These are phyloP conservation scores for Drosophila tristis DNA, from an alignment of 1,140 invertebrate species.

Conservation along the genomic window DNA sequence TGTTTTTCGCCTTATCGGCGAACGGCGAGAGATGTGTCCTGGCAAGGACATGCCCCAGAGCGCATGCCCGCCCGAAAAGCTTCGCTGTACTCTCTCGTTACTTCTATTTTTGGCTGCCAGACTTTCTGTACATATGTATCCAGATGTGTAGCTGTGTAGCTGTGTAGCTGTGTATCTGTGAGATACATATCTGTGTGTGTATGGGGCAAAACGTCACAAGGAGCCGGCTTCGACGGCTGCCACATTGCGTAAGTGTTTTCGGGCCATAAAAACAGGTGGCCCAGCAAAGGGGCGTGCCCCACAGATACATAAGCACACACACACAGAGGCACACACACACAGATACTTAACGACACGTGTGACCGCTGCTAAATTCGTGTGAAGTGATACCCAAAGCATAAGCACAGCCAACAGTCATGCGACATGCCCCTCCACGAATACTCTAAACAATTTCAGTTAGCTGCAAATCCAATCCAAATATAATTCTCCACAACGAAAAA, in stretches of 20 bases:
- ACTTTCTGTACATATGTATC: constrained; percentile 19
- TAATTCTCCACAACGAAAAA: too few relatives aligned
- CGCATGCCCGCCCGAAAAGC: constrained; percentile 49
- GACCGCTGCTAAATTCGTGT: background rate
- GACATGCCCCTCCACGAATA: too few relatives aligned
- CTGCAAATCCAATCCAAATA: too few relatives aligned
- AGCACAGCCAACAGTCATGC: too few relatives aligned
- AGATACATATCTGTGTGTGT: constrained; percentile 6
- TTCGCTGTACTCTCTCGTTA: constrained; percentile 21
- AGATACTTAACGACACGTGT: constrained; percentile 31
- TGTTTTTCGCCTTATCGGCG: constrained; percentile 30
- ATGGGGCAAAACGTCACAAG: constrained; percentile 46
- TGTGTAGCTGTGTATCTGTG: background rate
- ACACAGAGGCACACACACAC: background rate
- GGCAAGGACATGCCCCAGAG: constrained; percentile 52
- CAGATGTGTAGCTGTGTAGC: too few relatives aligned
- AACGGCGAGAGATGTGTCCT: constrained; percentile 48
- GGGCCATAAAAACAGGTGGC: constrained; percentile 63
- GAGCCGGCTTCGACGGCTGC: constrained; percentile 36
- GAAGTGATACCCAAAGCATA: too few relatives aligned
- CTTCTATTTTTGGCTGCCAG: constrained; percentile 25
- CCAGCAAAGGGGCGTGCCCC: constrained; percentile 44
- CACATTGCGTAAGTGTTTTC: constrained; percentile 51
- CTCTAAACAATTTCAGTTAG: background rate
- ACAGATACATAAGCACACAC: constrained; percentile 15